Conservation (phyloP, 2,113 vertebrate genomes). For the Athene noctua region DNA sequence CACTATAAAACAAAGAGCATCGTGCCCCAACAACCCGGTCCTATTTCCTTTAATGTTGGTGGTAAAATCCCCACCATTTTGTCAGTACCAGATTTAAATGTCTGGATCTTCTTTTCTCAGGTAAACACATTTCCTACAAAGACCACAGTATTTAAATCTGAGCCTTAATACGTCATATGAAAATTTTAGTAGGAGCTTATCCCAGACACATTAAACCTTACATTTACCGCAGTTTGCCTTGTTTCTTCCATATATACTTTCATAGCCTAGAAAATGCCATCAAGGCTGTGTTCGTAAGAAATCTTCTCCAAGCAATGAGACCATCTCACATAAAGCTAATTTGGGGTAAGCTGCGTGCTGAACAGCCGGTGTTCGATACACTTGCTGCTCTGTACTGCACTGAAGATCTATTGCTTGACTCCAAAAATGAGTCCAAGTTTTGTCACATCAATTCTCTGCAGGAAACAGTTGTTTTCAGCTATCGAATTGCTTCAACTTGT, state of each 20-base stretch:
- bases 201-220: neutral
- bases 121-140: neutral
- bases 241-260: neutral
- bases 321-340: neutral
- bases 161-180: neutral
- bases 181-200: slow-evolving; percentile 7
- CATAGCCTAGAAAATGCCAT: neutral
- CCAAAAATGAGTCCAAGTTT: slow-evolving; percentile 16
- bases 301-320: neutral
- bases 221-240: neutral
- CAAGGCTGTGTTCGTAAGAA: neutral
- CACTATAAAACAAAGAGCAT: neutral
- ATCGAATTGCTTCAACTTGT: slow-evolving; percentile 26
- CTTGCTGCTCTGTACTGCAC: neutral
- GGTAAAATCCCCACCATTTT: neutral
- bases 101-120: neutral
- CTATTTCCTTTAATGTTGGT: neutral
- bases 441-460: slow-evolving; percentile 31
- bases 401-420: neutral
- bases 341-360: neutral
- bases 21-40: neutral
- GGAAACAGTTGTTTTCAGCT: slow-evolving; percentile 35
- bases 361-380: neutral
- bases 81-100: neutral
- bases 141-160: neutral